Evolutionary conservation across 2,797 vertebrate species (phyloP), one percentile per base, ranked within the genome.

Genomic region (Rachycentron canadum): DNA sequence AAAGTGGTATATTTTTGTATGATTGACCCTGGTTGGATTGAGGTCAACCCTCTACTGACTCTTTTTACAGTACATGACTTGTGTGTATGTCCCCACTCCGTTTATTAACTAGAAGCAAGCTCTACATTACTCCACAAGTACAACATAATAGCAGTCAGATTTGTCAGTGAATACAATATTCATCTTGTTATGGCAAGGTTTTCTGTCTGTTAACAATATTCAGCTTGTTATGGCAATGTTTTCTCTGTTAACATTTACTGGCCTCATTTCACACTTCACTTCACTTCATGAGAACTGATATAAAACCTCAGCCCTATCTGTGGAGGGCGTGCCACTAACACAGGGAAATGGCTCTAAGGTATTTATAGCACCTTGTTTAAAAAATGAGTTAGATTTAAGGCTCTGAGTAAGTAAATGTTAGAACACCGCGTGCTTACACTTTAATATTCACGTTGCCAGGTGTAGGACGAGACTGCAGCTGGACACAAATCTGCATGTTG

Each of bases 341-440:
- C 53, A 2, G 17, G 52, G 3, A 60, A 59, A 64, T n/a, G 21
- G 12, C 76, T 80, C 50, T 8, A 34, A 72, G 86, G 84, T 53
- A 13, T 71, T 71, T 65, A 30, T 56, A 43, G n/a, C 83, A 67
- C 74, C 74, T 81, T 11, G n/a, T 85, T 77, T 74, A 41, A 52
- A 58, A 34, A 64, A 53, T 55, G 45, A 65, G 61, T 67, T 55
- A 52, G 53, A 41, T 21, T 49, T 59, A 50, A 36, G 45, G 26
- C 45, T 38, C 4, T 5, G 45, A 21, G 49, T 40, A 56, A 49
- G 16, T 56, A 2, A 40, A 63, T 17, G 50, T 56, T 5, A 5
- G 65, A 76, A 74, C 69, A 53, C 14, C 4, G 25, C 16, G 66
- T 81, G 30, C 72, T 43, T 23, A 13, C 8, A 25, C 49, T 16